Percentiles rank a stretch among this genome's conserved stretches.
Evolutionary conservation across 1,140 invertebrate species (phyloP).

Genomic region (Vanessa atalanta): DNA sequence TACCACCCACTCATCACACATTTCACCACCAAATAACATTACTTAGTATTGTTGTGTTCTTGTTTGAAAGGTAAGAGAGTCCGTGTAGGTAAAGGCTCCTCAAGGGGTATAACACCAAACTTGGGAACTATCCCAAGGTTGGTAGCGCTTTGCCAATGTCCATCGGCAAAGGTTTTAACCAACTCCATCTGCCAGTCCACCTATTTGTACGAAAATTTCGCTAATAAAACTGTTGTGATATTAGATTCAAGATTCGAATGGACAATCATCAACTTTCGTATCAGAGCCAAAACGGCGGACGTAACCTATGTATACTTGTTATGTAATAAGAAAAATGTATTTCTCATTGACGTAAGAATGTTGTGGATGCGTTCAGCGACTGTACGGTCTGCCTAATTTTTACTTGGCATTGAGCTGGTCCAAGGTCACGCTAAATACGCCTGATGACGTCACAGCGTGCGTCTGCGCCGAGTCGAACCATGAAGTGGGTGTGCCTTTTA

Average conservation of each 20-base stretch:
- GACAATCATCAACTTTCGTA: constrained; percentile 5
- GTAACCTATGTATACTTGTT: constrained; percentile 25
- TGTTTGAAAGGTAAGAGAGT: no score
- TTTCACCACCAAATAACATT: no score
- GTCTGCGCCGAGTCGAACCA: constrained; percentile 42
- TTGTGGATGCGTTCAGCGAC: constrained; percentile 31
- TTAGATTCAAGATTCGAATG: background rate
- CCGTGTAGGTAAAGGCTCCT: no score
- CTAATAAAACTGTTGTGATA: no score
- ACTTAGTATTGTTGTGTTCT: no score
- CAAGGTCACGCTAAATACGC: constrained; percentile 67
- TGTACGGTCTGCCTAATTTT: constrained; percentile 22
- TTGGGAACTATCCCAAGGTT: no score
- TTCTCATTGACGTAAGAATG: constrained; percentile 36
- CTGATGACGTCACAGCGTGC: constrained; percentile 57
- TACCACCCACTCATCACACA: no score
- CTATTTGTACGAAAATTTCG: no score
- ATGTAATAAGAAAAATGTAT: constrained; percentile 30
- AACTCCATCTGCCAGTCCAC: no score
- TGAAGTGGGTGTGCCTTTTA: constrained; percentile 43
- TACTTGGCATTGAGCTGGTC: constrained; percentile 63
- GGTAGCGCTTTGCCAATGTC: no score
- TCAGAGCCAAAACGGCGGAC: background rate
- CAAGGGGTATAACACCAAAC: no score
- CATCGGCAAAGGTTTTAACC: no score